Conservation (phyloP, 2,888 invertebrate genomes). For the Hypselothyrea guttata region DNA sequence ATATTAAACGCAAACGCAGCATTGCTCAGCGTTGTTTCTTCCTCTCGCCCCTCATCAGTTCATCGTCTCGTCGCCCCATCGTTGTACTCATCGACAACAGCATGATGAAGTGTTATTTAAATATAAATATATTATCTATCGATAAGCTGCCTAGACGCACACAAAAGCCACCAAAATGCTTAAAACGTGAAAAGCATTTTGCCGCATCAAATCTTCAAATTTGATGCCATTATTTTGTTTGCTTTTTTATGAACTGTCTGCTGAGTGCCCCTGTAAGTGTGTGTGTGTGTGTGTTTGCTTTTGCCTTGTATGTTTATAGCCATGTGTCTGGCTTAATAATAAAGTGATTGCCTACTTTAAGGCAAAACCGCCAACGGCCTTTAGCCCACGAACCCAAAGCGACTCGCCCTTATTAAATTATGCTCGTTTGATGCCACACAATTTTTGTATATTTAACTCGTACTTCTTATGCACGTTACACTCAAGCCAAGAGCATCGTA, state of each 20-base stretch:
- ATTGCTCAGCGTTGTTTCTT: constrained; percentile 16
- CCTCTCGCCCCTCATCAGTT: constrained; percentile 2
- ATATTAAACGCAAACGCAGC: constrained; percentile 68
- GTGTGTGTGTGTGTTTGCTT: constrained; percentile 1
- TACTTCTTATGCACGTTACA: constrained; percentile 28
- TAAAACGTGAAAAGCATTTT: constrained; percentile 64
- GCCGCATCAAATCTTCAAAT: constrained; percentile 69
- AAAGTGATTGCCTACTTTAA: constrained; percentile 65
- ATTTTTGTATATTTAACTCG: constrained; percentile 42
- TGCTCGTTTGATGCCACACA: constrained; percentile 57
- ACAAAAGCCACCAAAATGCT: constrained; percentile 40
- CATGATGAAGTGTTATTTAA: constrained; percentile 76
- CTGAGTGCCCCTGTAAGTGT: constrained; percentile 4
- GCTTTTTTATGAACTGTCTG: constrained; percentile 52
- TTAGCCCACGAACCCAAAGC: constrained; percentile 11
- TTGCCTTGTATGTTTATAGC: no score
- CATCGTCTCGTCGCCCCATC: constrained; percentile 6
- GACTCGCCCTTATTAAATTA: constrained; percentile 64
- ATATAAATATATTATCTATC: constrained; percentile 77
- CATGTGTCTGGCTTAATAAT: constrained; percentile 54
- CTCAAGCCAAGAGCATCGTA: constrained; percentile 25
- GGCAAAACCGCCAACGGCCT: constrained; percentile 27
- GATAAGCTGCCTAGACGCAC: constrained; percentile 58
- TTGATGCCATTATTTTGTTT: constrained; percentile 67
- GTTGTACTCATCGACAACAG: constrained; percentile 36